These are phyloP conservation scores for Chloroceryle amazona DNA, from an alignment of 2,797 vertebrate species.

Conservation along the genomic window DNA sequence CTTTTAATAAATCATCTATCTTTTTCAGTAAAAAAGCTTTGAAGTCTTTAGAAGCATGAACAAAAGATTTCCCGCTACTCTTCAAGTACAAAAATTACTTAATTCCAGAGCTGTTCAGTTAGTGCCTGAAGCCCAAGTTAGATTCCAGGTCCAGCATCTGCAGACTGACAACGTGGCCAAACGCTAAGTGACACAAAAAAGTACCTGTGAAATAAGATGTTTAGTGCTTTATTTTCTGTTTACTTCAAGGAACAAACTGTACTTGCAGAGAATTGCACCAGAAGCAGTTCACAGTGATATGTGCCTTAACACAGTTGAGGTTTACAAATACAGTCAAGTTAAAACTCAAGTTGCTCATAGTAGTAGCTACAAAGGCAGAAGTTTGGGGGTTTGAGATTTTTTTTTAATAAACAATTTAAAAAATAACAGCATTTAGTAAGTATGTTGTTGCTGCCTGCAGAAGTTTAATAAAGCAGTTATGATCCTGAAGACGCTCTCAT, in stretches of 20 bases:
- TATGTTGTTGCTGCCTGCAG: neutral
- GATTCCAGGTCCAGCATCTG: neutral
- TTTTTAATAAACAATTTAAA: neutral
- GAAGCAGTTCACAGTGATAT: neutral
- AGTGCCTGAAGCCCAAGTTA: neutral
- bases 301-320: neutral
- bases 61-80: neutral
- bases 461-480: neutral
- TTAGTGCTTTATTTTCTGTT: neutral
- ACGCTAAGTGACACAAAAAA: accelerated
- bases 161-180: neutral
- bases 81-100: neutral
- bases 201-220: neutral
- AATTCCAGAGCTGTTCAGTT: neutral
- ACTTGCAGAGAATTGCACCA: neutral
- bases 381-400: accelerated
- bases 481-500: neutral
- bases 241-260: neutral
- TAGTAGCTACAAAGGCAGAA: neutral
- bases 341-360: neutral
- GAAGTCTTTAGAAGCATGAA: neutral
- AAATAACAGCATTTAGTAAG: neutral
- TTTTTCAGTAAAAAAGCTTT: neutral
- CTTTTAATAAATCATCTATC: neutral
- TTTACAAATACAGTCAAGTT: neutral